Evolutionary conservation across 2,797 vertebrate genomes (phyloP).

Genomic region (Neosalanx taihuensis): DNA sequence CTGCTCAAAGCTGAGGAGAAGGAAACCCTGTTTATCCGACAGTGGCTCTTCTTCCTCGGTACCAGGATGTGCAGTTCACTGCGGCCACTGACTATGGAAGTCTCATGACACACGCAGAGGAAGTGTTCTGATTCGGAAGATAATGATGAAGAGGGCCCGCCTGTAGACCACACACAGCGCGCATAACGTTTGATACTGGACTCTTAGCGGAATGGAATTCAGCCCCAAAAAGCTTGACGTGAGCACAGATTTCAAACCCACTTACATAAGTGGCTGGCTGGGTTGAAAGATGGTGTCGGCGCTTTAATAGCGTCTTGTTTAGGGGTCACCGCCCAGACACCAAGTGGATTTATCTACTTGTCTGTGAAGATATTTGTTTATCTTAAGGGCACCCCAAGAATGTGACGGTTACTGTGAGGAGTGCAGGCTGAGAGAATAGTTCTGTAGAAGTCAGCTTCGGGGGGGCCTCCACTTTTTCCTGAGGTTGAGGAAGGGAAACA

Average conservation of each 20-base stretch:
- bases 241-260: too few relatives aligned
- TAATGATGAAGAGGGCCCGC: not conserved
- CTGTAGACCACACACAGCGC: constrained; percentile 19
- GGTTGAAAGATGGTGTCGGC: too few relatives aligned
- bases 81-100: not conserved
- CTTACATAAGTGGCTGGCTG: too few relatives aligned
- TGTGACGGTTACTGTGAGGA: constrained; percentile 17
- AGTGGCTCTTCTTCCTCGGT: not conserved
- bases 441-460: constrained; percentile 1
- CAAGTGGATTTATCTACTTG: constrained; percentile 15
- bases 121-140: not conserved
- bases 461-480: not conserved
- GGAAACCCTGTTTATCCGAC: not conserved
- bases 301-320: too few relatives aligned
- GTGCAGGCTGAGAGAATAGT: constrained; percentile 3
- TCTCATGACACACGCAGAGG: not conserved
- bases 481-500: not conserved
- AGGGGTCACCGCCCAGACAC: not conserved
- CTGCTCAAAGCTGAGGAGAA: not conserved
- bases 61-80: not conserved
- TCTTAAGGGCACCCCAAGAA: too few relatives aligned
- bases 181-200: too few relatives aligned
- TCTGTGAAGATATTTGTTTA: not conserved
- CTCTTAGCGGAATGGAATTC: not conserved
- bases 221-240: too few relatives aligned